Percentiles rank a stretch among this genome's conserved stretches.
Conservation (phyloP, 2,113 vertebrate species). For the Mungos mungo region DNA sequence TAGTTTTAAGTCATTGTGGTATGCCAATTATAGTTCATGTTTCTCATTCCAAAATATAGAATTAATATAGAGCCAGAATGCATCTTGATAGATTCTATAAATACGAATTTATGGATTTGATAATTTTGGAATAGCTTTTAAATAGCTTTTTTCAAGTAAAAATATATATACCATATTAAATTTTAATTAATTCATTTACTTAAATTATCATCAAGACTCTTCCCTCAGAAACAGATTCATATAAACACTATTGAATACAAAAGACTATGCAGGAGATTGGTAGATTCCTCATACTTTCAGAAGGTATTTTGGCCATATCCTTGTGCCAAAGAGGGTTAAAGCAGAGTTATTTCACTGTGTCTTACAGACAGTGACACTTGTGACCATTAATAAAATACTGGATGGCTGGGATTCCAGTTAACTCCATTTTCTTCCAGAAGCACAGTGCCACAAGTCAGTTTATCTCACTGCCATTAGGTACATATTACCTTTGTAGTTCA, state of each 20-base stretch:
- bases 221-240: neutral
- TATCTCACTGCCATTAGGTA: slow-evolving; percentile 38
- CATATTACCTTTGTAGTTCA: slow-evolving; percentile 40
- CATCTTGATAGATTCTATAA: neutral
- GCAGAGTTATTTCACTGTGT: slow-evolving; percentile 46
- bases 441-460: slow-evolving; percentile 63
- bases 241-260: neutral
- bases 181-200: slow-evolving; percentile 13
- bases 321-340: slow-evolving; percentile 49
- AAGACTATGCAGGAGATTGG: neutral
- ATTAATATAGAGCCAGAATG: neutral
- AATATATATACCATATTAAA: neutral
- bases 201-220: slow-evolving; percentile 25
- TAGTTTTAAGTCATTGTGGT: neutral
- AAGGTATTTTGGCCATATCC: slow-evolving; percentile 55
- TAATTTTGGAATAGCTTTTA: slow-evolving; percentile 37
- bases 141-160: neutral
- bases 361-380: slow-evolving; percentile 63
- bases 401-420: slow-evolving; percentile 65
- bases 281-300: slow-evolving; percentile 46
- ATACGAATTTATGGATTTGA: neutral
- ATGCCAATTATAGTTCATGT: neutral
- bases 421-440: slow-evolving; percentile 65
- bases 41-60: neutral
- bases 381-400: slow-evolving; percentile 72